phyloP scores from a whole-genome alignment of 2,888 invertebrate species.

The Parnassius orleans region DNA sequence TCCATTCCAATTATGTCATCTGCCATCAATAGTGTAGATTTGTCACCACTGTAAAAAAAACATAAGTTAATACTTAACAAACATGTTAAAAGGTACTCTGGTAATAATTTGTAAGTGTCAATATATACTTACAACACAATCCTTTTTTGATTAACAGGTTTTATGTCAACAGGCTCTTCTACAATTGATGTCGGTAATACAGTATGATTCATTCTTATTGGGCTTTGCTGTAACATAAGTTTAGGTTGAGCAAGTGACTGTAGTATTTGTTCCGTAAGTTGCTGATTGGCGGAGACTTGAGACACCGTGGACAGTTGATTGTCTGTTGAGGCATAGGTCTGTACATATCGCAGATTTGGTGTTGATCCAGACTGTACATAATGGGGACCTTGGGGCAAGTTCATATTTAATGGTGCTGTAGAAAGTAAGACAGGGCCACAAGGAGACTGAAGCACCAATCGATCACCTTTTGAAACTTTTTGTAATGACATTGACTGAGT shows the following conservation, averaged over 20 bases:
- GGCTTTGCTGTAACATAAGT: slow-evolving; percentile 57
- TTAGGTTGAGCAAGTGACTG: slow-evolving; percentile 79
- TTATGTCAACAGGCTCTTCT: slow-evolving; percentile 54
- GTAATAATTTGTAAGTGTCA: slow-evolving; percentile 1
- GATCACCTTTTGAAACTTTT: slow-evolving; percentile 66
- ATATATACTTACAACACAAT: slow-evolving; percentile 70
- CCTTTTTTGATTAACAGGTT: slow-evolving; percentile 62
- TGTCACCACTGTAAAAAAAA: slow-evolving; percentile 68
- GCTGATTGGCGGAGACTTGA: slow-evolving; percentile 82
- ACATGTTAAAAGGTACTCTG: slow-evolving; percentile 14
- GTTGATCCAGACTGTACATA: slow-evolving; percentile 74
- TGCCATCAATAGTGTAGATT: slow-evolving; percentile 69
- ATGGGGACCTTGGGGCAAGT: slow-evolving; percentile 70
- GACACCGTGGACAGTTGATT: slow-evolving; percentile 63
- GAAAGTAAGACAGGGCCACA: slow-evolving; percentile 72
- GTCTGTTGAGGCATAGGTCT: slow-evolving; percentile 62
- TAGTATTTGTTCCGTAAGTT: slow-evolving; percentile 82
- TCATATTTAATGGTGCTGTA: slow-evolving; percentile 63
- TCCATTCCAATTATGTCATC: slow-evolving; percentile 77
- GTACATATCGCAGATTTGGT: slow-evolving; percentile 69
- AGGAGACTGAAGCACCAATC: slow-evolving; percentile 68
- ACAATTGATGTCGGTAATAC: slow-evolving; percentile 41
- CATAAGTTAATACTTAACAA: slow-evolving; percentile 9
- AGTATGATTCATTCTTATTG: slow-evolving; percentile 46
- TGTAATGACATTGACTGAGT: slow-evolving; percentile 53